These are phyloP conservation scores for Calameuta idolon DNA, from an alignment of 2,888 invertebrate species.

Conservation along the genomic window DNA sequence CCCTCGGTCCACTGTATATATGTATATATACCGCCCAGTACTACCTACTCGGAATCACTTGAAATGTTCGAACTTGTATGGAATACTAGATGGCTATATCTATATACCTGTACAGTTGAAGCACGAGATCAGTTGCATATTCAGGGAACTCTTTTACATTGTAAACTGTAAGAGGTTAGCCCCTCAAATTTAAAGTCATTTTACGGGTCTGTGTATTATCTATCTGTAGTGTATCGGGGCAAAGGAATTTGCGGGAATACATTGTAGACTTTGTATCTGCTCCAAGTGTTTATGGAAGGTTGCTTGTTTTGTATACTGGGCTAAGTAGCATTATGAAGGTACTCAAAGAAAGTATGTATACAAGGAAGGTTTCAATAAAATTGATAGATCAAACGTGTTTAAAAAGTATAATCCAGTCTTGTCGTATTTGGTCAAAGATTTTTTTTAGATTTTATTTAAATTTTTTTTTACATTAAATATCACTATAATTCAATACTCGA, in stretches of 20 bases:
- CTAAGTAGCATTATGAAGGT: background rate
- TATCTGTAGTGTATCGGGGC: background rate
- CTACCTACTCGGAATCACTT: conserved; percentile 38
- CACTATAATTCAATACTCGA: background rate
- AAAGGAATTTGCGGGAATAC: background rate
- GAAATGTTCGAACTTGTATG: conserved; percentile 31
- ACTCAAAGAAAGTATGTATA: background rate
- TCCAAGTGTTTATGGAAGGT: background rate
- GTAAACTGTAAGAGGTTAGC: background rate
- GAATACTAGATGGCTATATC: background rate
- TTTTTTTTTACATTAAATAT: background rate
- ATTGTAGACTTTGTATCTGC: background rate
- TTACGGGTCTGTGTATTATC: background rate
- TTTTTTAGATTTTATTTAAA: background rate
- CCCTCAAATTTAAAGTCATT: background rate
- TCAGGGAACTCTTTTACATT: background rate
- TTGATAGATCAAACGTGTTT: background rate
- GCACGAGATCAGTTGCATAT: background rate
- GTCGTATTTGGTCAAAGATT: too few relatives aligned
- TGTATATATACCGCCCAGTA: conserved; percentile 20
- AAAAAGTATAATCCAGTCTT: background rate
- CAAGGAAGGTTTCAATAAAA: background rate
- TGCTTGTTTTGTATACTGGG: background rate
- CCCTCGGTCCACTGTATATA: conserved; percentile 24
- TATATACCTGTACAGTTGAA: background rate